These are phyloP conservation scores for Cliona cf. orientalis DNA, from an alignment of 37 sponge, comb jelly and placozoan genomes.

Conservation along the genomic window DNA sequence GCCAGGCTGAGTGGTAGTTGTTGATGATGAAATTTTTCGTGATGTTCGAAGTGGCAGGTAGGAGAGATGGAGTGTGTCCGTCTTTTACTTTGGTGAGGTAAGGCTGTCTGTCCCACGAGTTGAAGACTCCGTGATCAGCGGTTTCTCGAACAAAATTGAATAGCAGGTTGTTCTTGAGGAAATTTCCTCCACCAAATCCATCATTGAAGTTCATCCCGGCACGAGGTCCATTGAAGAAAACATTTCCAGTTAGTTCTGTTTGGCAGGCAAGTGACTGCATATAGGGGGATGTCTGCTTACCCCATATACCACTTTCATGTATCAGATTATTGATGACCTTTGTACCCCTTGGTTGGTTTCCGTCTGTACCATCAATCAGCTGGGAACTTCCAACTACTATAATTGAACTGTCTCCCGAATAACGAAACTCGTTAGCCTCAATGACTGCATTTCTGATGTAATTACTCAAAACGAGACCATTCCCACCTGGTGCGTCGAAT, in stretches of 20 bases:
- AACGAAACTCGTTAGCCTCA: constrained; percentile 32
- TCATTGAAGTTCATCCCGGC: constrained; percentile 77
- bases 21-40: constrained; percentile 42
- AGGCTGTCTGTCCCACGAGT: constrained; percentile 53
- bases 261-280: constrained; percentile 41
- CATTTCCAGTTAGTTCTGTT: constrained; percentile 39
- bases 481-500: constrained; percentile 52
- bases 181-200: constrained; percentile 72
- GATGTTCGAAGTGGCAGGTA: constrained; percentile 23
- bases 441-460: constrained; percentile 45
- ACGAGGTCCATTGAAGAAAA: constrained; percentile 72
- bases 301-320: constrained; percentile 62
- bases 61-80: constrained; percentile 30
- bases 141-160: constrained; percentile 69
- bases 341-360: constrained; percentile 55
- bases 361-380: constrained; percentile 58
- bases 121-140: constrained; percentile 60
- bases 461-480: constrained; percentile 33
- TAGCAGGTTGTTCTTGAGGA: constrained; percentile 32
- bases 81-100: constrained; percentile 28
- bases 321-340: constrained; percentile 37
- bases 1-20: constrained; percentile 52
- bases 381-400: constrained; percentile 27
- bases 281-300: constrained; percentile 51
- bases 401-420: constrained; percentile 56